Conservation (phyloP, 1,140 invertebrate genomes). For the Papilio xuthus region DNA sequence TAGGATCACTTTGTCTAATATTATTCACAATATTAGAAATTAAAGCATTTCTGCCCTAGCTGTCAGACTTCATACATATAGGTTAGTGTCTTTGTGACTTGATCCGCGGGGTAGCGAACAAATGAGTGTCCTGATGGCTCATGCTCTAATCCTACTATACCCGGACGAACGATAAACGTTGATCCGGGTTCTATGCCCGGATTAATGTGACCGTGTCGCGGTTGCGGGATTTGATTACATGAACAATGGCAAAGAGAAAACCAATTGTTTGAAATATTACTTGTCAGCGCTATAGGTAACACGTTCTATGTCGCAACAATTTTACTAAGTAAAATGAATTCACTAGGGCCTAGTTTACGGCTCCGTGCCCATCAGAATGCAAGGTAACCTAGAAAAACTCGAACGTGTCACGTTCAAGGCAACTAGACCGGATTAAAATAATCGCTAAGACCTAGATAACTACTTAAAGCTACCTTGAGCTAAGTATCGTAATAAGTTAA, state of each 20-base stretch:
- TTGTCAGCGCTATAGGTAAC: neutral
- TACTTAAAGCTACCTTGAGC: neutral
- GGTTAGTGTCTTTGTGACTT: constrained; percentile 1
- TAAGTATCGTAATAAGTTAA: constrained; percentile 7
- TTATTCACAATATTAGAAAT: too few species aligned
- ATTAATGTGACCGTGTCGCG: constrained; percentile 23
- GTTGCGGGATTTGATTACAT: constrained; percentile 1
- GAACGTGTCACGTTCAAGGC: constrained; percentile 17
- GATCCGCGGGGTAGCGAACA: constrained; percentile 10
- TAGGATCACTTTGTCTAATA: too few species aligned
- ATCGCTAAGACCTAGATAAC: constrained; percentile 10
- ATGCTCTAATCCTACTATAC: constrained; percentile 10
- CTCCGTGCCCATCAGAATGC: neutral
- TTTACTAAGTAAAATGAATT: neutral
- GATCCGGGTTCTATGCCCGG: constrained; percentile 28
- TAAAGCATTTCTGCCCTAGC: too few species aligned
- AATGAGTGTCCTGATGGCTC: constrained; percentile 15
- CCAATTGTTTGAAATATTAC: neutral
- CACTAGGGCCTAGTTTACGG: neutral
- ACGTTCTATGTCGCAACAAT: neutral
- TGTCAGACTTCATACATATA: neutral
- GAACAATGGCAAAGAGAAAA: neutral
- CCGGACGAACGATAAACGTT: constrained; percentile 5
- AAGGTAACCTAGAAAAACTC: constrained; percentile 13
- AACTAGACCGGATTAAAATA: constrained; percentile 2